Conservation (phyloP, 2,797 vertebrate genomes). For the Odontamblyopus lacepedii region DNA sequence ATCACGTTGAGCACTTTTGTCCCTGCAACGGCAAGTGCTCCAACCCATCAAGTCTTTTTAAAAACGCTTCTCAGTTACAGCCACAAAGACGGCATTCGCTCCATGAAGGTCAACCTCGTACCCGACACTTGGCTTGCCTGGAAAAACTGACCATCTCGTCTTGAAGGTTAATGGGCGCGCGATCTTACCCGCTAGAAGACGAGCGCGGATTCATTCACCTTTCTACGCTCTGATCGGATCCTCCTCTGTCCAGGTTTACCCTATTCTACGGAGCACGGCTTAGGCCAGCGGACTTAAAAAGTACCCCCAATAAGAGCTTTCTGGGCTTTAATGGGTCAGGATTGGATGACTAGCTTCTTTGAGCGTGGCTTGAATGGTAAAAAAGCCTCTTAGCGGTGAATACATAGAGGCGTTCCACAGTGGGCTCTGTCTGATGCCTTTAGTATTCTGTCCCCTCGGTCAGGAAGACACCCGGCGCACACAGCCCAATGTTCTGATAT, state of each 20-base stretch:
- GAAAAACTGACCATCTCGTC: conserved; percentile 32
- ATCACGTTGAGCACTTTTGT: conserved; percentile 38
- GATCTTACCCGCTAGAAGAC: conserved; percentile 44
- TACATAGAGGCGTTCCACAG: conserved; percentile 74
- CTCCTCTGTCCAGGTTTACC: conserved; percentile 73
- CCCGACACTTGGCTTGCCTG: conserved; percentile 40
- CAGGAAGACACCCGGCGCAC: conserved; percentile 66
- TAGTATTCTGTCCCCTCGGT: conserved; percentile 75
- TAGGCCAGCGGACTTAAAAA: conserved; percentile 77
- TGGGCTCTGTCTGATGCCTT: conserved; percentile 71
- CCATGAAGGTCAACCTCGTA: conserved; percentile 52
- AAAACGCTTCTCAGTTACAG: conserved; percentile 20
- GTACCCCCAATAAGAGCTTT: conserved; percentile 74
- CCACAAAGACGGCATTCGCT: conserved; percentile 36
- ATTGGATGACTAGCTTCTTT: conserved; percentile 79
- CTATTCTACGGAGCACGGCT: conserved; percentile 66
- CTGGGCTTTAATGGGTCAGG: conserved; percentile 75
- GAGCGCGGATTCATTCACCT: conserved; percentile 61
- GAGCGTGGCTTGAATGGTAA: conserved; percentile 76
- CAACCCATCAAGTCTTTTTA: conserved; percentile 14
- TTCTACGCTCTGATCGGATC: conserved; percentile 52
- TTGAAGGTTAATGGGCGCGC: conserved; percentile 65
- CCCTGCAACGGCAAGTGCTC: conserved; percentile 24
- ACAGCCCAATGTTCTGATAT: conserved; percentile 59
- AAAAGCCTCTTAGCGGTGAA: conserved; percentile 78